Conservation (phyloP, 2,888 invertebrate species). For the Lasioglossum leucozonium region DNA sequence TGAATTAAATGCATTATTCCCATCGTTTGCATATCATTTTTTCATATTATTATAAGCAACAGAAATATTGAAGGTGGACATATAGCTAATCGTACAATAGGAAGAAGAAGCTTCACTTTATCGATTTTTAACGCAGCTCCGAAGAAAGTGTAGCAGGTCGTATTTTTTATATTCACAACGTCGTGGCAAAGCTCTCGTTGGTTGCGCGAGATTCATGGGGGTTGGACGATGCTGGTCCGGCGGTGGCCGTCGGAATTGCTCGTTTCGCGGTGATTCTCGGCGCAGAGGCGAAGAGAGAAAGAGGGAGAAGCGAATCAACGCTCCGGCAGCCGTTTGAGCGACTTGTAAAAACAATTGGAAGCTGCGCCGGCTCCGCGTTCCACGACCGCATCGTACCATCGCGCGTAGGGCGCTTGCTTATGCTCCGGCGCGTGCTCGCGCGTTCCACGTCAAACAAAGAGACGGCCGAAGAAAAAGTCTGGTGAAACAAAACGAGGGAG, state of each 20-base stretch:
- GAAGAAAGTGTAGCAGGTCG: neutral
- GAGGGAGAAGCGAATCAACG: constrained; percentile 14
- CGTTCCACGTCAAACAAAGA: constrained; percentile 36
- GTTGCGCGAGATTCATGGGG: neutral
- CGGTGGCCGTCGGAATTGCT: constrained; percentile 11
- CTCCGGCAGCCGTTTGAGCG: constrained; percentile 49
- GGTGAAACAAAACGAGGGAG: constrained; percentile 11
- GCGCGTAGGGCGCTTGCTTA: constrained; percentile 48
- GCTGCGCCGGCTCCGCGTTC: constrained; percentile 38
- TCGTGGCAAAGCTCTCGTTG: neutral
- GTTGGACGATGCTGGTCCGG: neutral
- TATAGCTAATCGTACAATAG: neutral
- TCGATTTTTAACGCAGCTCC: neutral
- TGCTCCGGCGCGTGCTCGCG: constrained; percentile 26
- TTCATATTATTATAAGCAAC: no score
- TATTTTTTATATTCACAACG: neutral
- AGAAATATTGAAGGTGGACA: no score
- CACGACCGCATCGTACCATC: constrained; percentile 28
- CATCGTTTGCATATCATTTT: no score
- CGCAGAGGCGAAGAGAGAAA: neutral
- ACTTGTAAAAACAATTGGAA: constrained; percentile 68
- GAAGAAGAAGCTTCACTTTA: neutral
- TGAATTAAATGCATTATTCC: no score
- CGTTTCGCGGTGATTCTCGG: constrained; percentile 16
- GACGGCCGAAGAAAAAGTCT: constrained; percentile 28